Percentiles rank a stretch among this genome's conserved stretches.
Evolutionary conservation across 2,113 vertebrate genomes (phyloP).

Genomic region (Numenius arquata): DNA sequence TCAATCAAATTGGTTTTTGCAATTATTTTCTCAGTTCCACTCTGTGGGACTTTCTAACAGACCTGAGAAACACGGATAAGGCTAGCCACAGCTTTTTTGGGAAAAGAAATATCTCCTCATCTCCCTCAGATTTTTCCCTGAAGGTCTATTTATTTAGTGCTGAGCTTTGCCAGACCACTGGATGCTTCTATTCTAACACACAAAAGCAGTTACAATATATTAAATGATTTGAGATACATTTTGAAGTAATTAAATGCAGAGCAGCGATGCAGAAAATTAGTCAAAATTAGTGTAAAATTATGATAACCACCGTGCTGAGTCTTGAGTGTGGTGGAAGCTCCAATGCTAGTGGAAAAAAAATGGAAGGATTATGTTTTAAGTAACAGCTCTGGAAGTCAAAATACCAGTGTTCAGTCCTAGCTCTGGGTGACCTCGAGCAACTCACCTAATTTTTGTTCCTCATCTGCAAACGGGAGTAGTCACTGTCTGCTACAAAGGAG

Average conservation of each 20-base stretch:
- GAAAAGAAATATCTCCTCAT: background rate
- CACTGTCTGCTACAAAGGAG: background rate
- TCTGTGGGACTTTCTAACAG: background rate
- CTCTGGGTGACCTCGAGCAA: rapidly evolving
- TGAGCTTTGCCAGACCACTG: slow-evolving; percentile 54
- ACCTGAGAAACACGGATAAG: background rate
- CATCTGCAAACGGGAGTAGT: background rate
- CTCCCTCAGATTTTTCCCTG: background rate
- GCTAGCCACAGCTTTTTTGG: background rate
- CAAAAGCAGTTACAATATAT: background rate
- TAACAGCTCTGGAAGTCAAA: background rate
- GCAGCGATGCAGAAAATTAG: slow-evolving; percentile 47
- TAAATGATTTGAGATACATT: slow-evolving; percentile 38
- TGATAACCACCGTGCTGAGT: background rate
- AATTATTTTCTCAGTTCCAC: background rate
- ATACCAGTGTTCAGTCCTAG: background rate
- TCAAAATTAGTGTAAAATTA: slow-evolving; percentile 50
- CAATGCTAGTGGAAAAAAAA: background rate
- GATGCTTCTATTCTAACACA: slow-evolving; percentile 16
- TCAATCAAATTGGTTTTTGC: background rate
- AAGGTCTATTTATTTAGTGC: slow-evolving; percentile 30
- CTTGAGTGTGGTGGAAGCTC: background rate
- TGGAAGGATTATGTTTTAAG: background rate
- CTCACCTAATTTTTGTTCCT: background rate
- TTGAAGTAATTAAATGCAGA: slow-evolving; percentile 43